These are phyloP conservation scores for Anaspis maculata DNA, from an alignment of 2,888 invertebrate species.

Conservation along the genomic window DNA sequence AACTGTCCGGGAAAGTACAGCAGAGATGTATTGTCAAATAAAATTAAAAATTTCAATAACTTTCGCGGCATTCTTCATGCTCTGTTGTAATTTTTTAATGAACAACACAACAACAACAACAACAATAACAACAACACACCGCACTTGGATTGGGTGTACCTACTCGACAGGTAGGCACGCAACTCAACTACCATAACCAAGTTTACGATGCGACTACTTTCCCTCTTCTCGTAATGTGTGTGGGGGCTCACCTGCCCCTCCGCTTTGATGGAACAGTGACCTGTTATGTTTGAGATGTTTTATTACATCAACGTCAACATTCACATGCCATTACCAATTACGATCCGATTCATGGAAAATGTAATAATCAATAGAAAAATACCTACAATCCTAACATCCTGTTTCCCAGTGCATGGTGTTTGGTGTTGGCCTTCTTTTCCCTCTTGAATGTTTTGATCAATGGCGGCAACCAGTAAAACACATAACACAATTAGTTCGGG, in stretches of 20 bases:
- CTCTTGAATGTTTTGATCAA: too few species aligned
- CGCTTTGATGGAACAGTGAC: neutral
- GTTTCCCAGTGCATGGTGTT: too few species aligned
- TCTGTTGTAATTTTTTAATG: slow-evolving; percentile 4
- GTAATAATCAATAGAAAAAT: too few species aligned
- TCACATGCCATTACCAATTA: too few species aligned
- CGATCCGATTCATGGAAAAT: too few species aligned
- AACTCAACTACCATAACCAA: slow-evolving; percentile 12
- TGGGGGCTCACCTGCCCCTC: slow-evolving; percentile 6
- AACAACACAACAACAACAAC: too few species aligned
- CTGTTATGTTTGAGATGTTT: neutral
- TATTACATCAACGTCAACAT: too few species aligned
- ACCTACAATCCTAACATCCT: too few species aligned
- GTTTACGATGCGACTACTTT: slow-evolving; percentile 15
- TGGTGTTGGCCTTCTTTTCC: too few species aligned
- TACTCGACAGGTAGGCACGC: slow-evolving; percentile 9
- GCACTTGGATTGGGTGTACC: slow-evolving; percentile 2
- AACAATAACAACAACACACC: slow-evolving; percentile 5
- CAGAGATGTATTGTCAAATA: slow-evolving; percentile 88
- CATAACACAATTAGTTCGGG: too few species aligned
- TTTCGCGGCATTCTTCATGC: slow-evolving; percentile 65
- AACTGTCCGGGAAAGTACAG: slow-evolving; percentile 92
- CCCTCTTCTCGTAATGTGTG: slow-evolving; percentile 14
- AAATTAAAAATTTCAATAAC: slow-evolving; percentile 83
- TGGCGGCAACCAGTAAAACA: too few species aligned